Evolutionary conservation across 2,113 vertebrate genomes (phyloP).

Genomic region (Chitala chitala): DNA sequence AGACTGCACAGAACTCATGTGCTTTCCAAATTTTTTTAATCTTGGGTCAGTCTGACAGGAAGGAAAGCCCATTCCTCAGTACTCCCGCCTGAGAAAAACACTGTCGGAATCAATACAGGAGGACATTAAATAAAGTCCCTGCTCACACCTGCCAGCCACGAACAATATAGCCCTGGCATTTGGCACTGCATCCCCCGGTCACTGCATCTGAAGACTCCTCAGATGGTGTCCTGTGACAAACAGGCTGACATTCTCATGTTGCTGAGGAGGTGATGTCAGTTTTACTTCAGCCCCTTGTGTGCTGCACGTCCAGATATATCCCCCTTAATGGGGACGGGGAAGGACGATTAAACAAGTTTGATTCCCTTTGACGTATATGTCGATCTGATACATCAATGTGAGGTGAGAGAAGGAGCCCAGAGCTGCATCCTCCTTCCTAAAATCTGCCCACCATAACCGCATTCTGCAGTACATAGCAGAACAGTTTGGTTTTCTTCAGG

Average conservation of each 20-base stretch:
- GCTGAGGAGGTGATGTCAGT: neutral
- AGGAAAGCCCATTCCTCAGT: neutral
- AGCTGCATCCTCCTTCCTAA: neutral
- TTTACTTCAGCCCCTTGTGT: neutral
- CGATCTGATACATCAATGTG: neutral
- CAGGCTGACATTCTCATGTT: neutral
- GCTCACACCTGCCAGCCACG: too few species aligned
- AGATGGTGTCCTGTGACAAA: slow-evolving; percentile 2
- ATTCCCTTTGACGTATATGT: neutral
- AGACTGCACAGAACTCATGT: neutral
- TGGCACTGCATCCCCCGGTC: neutral
- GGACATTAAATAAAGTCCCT: neutral
- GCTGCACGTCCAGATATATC: slow-evolving; percentile 6
- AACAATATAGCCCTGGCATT: too few species aligned
- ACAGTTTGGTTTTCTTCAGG: too few species aligned
- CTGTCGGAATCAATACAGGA: too few species aligned
- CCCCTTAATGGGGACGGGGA: slow-evolving; percentile 2
- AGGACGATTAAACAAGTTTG: neutral
- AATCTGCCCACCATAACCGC: neutral
- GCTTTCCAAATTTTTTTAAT: too few species aligned
- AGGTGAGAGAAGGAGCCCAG: too few species aligned
- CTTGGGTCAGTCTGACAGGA: neutral
- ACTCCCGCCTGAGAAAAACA: neutral
- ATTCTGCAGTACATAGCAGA: too few species aligned
- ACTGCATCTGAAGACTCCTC: neutral